Base-by-base conservation (phyloP, 2,113 vertebrate genomes). In the Ceratotherium simum region DNA sequence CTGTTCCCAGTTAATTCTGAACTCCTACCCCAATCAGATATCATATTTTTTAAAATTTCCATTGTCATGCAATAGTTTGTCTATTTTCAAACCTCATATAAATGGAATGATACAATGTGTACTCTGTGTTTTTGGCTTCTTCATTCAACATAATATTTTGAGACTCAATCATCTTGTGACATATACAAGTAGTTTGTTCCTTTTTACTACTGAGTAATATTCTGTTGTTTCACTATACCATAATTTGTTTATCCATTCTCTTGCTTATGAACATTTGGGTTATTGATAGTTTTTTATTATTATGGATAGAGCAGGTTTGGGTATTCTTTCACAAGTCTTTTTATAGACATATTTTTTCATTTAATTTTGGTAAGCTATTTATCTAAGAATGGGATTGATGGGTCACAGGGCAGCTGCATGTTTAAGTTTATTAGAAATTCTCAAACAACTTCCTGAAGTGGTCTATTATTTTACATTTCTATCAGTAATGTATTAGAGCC, bases 281-380 rank as follows among this genome's bases (percentile, higher is more conserved):
- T 83, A 60, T n/a, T 67, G 31, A 23, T 8, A 51, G 6, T 20
- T 73, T 83, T 39, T 90, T 7, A 62, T 84, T 39, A 23, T n/a
- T 62, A 54, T 42, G 16, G 58, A 70, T 70, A 23, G 27, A 90
- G 12, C 12, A 42, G 10, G n/a, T 65, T 70, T 62, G 39, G n/a
- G 14, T 90, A 79, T 93, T 93, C 46, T 29, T 81, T 82, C 2
- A 11, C 17, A 51, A 27, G 13, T 69, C 33, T 90, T 73, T 60
- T 39, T n/a, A 14, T n/a, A 82, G 42, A 11, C 9, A 25, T 42
- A 51, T 33, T 8, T 72, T 51, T 80, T 65, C 16, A 27, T 42
- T 82, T 94, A 72, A 75, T 67, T 95, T 82, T 83, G 21, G 60
- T 82, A 78, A 62, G n/a, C 29, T 78, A 65, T 51, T 79, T 65